Percentiles rank a stretch among this genome's conserved stretches.
Evolutionary conservation across 2,797 vertebrate species (phyloP).

Genomic region (Scleropages formosus): DNA sequence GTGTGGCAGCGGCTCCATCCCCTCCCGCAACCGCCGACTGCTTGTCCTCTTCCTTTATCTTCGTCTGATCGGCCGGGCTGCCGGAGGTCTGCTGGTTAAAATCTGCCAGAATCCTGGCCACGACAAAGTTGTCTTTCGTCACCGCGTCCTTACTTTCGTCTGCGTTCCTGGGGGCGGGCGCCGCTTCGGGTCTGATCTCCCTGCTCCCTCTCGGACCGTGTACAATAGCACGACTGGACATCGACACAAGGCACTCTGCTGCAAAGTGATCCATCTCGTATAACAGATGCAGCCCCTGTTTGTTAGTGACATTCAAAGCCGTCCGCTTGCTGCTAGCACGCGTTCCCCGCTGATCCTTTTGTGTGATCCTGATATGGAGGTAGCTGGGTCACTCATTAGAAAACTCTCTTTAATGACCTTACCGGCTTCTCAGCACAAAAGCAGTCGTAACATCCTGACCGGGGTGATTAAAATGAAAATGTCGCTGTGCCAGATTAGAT

Average conservation of each 20-base stretch:
- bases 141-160: conserved; percentile 78
- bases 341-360: conserved; percentile 70
- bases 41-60: conserved; percentile 71
- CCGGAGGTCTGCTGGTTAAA: conserved; percentile 90
- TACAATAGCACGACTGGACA: conserved; percentile 92
- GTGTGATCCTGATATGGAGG: conserved; percentile 64
- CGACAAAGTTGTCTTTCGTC: conserved; percentile 89
- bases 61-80: conserved; percentile 70
- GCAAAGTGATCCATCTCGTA: conserved; percentile 96
- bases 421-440: conserved; percentile 71
- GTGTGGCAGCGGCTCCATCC: conserved; percentile 89
- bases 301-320: conserved; percentile 65
- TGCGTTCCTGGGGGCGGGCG: conserved; percentile 63
- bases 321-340: conserved; percentile 55
- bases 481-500: conserved; percentile 36
- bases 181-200: conserved; percentile 70
- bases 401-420: conserved; percentile 69
- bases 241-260: conserved; percentile 98
- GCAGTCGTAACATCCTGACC: conserved; percentile 70
- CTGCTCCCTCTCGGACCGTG: conserved; percentile 78
- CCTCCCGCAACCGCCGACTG: conserved; percentile 61
- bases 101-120: conserved; percentile 93
- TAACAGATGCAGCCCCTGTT: conserved; percentile 51
- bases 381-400: conserved; percentile 62
- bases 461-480: conserved; percentile 57